Evolutionary conservation across 2,797 vertebrate genomes (phyloP), one percentile per base, ranked within the genome.

Genomic region (Hyperoplus immaculatus): DNA sequence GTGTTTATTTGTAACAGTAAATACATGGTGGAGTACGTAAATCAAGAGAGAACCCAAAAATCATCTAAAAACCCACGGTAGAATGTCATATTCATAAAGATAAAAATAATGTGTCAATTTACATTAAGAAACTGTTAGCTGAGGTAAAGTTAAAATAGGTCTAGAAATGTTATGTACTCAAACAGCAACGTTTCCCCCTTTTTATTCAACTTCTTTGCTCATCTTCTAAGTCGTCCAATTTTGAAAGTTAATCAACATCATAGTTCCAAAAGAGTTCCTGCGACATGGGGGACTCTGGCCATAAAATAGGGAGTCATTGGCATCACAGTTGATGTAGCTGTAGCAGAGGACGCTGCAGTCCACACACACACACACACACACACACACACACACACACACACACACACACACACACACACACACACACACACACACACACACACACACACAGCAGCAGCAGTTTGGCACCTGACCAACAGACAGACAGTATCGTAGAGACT

Each of bases 91-190:
- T 95, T 97, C 96, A 96, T 95, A 93, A 96, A 97, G 96, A 97
- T 98, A 97, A 98, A 98, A 98, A 98, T 96, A 97, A 98, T 84
- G 95, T 95, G 96, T 96, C 94, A 95, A 93, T 94, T 94, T 93
- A 97, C 95, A 96, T 97, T 97, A 97, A 96, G 96, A 97, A 97
- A 97, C 95, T 95, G 94, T 97, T 95, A 96, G 96, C 96, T 98
- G 97, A 98, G 97, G 97, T 98, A 98, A 97, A 96, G 96, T 97
- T 97, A 97, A 98, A 97, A 97, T 93, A 97, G 95, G 94, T 96
- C 95, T 97, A 98, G 95, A 99, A 98, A 98, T 93, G 92, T 92
- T 90, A 93, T 88, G 94, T 94, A 96, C 95, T 96, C 95, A 96
- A 96, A 96, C 96, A 96, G 94, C 95, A 95, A 93, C 61, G 83